phyloP scores from a whole-genome alignment of 1,140 invertebrate genomes.

The Geopemphigus sp. region DNA sequence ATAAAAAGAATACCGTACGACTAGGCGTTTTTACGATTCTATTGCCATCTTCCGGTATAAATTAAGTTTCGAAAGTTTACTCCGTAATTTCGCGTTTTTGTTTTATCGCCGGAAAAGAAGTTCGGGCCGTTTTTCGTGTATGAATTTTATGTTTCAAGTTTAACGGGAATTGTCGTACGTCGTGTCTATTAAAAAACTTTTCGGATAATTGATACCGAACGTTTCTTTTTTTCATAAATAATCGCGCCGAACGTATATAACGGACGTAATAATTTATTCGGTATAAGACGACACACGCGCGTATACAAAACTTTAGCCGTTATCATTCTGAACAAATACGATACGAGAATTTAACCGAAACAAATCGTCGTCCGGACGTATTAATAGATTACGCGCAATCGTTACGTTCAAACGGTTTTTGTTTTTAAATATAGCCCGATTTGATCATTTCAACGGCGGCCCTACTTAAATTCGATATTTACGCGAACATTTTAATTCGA shows the following conservation, averaged over 20 bases:
- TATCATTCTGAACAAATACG: too few species aligned
- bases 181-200: conserved; percentile 9
- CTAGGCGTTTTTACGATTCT: conserved; percentile 15
- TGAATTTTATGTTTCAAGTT: neutral
- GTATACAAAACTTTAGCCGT: too few species aligned
- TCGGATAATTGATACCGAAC: neutral
- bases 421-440: too few species aligned
- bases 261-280: neutral
- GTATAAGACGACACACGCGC: neutral
- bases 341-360: too few species aligned
- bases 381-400: too few species aligned
- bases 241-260: neutral
- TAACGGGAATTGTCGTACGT: neutral
- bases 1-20: conserved; percentile 8
- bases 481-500: too few species aligned
- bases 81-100: conserved; percentile 5
- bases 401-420: too few species aligned
- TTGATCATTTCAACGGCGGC: too few species aligned
- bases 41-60: conserved; percentile 23
- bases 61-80: conserved; percentile 24
- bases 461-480: too few species aligned
- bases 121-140: neutral
- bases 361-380: too few species aligned
- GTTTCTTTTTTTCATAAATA: neutral
- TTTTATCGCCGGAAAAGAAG: conserved; percentile 22